These are phyloP conservation scores for Oncopeltus fasciatus DNA, from an alignment of 1,140 invertebrate species.

Conservation along the genomic window DNA sequence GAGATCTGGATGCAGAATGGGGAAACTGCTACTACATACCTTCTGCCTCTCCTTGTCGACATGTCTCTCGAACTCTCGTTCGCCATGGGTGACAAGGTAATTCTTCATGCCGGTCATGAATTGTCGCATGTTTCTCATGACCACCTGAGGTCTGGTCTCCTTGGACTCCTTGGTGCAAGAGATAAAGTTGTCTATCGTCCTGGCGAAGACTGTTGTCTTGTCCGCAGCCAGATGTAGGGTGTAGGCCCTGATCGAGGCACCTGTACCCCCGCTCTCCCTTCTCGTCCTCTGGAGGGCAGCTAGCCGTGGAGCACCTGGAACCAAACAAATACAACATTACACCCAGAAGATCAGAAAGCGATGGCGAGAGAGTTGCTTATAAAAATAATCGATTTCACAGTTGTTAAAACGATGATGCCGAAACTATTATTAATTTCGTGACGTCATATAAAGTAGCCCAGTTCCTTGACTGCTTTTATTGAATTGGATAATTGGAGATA, in stretches of 20 bases:
- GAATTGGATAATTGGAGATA: too few relatives aligned
- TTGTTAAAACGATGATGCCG: too few relatives aligned
- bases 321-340: slow-evolving; percentile 14
- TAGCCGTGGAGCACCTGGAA: slow-evolving; percentile 53
- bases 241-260: slow-evolving; percentile 53
- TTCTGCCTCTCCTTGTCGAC: slow-evolving; percentile 75
- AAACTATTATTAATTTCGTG: too few relatives aligned
- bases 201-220: slow-evolving; percentile 72
- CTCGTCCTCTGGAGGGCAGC: slow-evolving; percentile 47
- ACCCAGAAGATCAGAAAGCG: too few relatives aligned
- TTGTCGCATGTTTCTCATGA: slow-evolving; percentile 87
- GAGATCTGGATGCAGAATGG: too few relatives aligned
- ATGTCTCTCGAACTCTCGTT: slow-evolving; percentile 76
- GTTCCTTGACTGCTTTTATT: too few relatives aligned
- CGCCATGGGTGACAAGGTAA: slow-evolving; percentile 86
- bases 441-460: too few relatives aligned
- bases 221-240: slow-evolving; percentile 69
- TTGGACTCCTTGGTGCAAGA: slow-evolving; percentile 81
- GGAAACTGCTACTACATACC: slow-evolving; percentile 37
- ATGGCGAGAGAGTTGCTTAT: too few relatives aligned
- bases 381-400: too few relatives aligned
- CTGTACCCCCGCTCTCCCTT: slow-evolving; percentile 41
- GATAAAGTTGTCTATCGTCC: slow-evolving; percentile 86
- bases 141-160: slow-evolving; percentile 71
- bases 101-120: slow-evolving; percentile 98